A percentile compares a stretch with the other conserved stretches of the same genome.
Conservation (phyloP, 2,113 vertebrate species). For the Ochotona princeps region DNA sequence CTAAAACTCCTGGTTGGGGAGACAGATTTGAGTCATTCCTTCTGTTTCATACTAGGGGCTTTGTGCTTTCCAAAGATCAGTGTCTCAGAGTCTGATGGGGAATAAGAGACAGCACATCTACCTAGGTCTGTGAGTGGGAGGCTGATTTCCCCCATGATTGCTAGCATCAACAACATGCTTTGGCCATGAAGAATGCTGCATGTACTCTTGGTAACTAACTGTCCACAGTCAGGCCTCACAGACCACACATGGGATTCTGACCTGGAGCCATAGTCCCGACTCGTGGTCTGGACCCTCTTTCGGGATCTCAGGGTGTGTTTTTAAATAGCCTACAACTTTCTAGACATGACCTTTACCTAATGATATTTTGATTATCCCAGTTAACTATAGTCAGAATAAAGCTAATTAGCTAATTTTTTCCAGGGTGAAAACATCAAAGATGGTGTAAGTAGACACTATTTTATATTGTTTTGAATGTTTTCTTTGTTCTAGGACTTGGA, state of each 20-base stretch:
- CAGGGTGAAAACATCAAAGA: neutral
- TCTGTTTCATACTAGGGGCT: too few relatives aligned
- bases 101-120: too few relatives aligned
- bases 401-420: slow-evolving; percentile 32
- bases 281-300: neutral
- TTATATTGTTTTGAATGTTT: slow-evolving; percentile 8
- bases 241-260: neutral
- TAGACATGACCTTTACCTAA: neutral
- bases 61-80: too few relatives aligned
- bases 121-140: too few relatives aligned
- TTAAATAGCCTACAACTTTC: neutral
- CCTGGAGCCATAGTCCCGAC: neutral
- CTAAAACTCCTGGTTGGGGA: too few relatives aligned
- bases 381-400: neutral
- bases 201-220: neutral
- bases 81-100: too few relatives aligned
- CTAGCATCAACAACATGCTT: neutral
- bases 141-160: too few relatives aligned
- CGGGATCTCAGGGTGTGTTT: neutral
- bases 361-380: neutral
- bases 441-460: neutral
- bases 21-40: too few relatives aligned
- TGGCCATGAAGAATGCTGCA: neutral
- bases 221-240: neutral
- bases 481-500: neutral